Percentiles rank a stretch among this genome's conserved stretches.
Conservation (phyloP, 1,140 invertebrate species). For the Hycleus phaleratus region DNA sequence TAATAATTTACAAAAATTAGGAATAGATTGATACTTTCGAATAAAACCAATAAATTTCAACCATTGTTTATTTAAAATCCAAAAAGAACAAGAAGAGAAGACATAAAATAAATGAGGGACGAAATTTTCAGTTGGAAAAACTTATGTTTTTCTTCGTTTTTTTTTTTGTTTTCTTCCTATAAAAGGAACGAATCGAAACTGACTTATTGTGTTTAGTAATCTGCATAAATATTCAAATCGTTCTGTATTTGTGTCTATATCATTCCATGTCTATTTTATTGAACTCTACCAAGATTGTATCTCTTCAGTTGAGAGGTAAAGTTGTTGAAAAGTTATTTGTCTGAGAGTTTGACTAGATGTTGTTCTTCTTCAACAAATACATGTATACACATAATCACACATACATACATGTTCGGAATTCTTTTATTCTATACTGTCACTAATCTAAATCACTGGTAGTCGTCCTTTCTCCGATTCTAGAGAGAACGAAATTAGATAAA, state of each 20-base stretch:
- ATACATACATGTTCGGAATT: too few species aligned
- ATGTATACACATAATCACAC: too few species aligned
- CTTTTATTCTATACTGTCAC: too few species aligned
- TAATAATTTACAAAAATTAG: conserved; percentile 4
- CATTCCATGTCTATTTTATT: conserved; percentile 20
- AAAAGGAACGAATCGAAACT: conserved; percentile 13
- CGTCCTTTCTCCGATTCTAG: too few species aligned
- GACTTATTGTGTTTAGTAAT: conserved; percentile 28
- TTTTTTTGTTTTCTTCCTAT: conserved; percentile 19
- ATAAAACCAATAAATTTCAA: conserved; percentile 25
- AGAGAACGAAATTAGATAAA: too few species aligned
- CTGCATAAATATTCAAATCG: conserved; percentile 34
- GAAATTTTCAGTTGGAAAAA: background rate
- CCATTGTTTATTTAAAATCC: conserved; percentile 21
- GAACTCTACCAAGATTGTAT: conserved; percentile 18
- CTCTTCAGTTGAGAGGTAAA: conserved; percentile 22
- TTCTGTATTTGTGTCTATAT: background rate
- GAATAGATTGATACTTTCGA: conserved; percentile 21
- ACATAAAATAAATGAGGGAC: background rate
- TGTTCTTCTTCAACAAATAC: background rate
- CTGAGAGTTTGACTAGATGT: conserved; percentile 8
- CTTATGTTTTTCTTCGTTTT: background rate
- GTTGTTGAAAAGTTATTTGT: conserved; percentile 22
- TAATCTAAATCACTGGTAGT: too few species aligned
- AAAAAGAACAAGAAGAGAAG: background rate